Conservation (phyloP, 2,888 invertebrate species). For the Dynastes hyllus region DNA sequence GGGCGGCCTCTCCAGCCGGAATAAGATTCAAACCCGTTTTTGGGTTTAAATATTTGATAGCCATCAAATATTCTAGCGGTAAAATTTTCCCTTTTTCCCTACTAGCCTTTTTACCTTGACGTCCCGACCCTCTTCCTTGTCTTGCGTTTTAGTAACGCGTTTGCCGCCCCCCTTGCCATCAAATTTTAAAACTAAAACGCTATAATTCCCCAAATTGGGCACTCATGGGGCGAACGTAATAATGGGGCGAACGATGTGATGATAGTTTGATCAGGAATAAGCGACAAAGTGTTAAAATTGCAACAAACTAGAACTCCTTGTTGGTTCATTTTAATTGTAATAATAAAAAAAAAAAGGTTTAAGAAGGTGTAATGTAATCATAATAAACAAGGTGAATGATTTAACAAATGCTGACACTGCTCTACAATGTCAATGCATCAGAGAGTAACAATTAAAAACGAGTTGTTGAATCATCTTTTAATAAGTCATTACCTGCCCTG, state of each 20-base stretch:
- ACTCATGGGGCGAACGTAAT: neutral
- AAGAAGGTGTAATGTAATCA: no score
- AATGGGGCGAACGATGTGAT: neutral
- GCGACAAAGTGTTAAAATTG: no score
- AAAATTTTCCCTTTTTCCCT: constrained; percentile 10
- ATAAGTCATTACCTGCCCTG: no score
- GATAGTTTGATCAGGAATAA: neutral
- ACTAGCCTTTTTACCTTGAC: neutral
- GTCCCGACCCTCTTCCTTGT: neutral
- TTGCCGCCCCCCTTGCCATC: neutral
- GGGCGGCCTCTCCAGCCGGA: neutral
- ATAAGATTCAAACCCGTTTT: constrained; percentile 22
- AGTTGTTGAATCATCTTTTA: no score
- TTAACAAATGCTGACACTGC: no score
- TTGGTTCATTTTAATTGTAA: no score
- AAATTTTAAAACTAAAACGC: constrained; percentile 14
- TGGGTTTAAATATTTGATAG: constrained; percentile 26
- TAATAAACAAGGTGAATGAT: no score
- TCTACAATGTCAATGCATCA: no score
- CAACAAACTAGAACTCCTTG: no score
- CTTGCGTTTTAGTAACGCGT: constrained; percentile 9
- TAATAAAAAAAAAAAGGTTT: no score
- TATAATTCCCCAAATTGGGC: constrained; percentile 18
- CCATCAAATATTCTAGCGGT: constrained; percentile 23
- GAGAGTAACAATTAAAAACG: no score